Base-by-base conservation (phyloP, 1,140 invertebrate genomes). In the Antheraea pernyi region DNA sequence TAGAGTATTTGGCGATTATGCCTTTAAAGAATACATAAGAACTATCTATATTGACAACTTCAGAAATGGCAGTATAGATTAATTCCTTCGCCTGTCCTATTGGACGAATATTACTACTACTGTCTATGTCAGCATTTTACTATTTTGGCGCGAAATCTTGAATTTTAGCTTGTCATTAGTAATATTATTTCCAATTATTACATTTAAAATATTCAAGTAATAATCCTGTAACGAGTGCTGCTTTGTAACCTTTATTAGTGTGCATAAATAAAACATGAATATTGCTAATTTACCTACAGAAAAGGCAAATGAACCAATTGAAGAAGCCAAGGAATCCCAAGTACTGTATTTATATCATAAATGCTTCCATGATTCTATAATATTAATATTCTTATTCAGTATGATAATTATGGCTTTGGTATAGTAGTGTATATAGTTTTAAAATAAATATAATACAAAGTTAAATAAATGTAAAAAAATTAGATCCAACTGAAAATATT, bases 311-410 rank as follows among this genome's bases (percentile, higher is more conserved):
- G 83, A 85, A 75, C 85, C 86, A 8, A 59, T 62, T 19, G 85
- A 90, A 79, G 83, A 78, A 79, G 88, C 85, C 30, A 71, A 60
- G 46, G 82, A 83, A 62, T 79, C 80, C 13, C 58, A 42, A 63
- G 86, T 89, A 81, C 79, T 66, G 19, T 59, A 59, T 58, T 11
- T 53, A n/a, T 16, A 48, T 10, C 11, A 48, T 48, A 13, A 11
- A 48, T 48, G 7, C 46, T 3, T 13, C 13, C 7, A 3, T 48
- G 3, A 3, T 48, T 48, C 46, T 48, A 48, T 9, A 48, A 39
- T 39, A 39, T 39, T 5, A 39, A 5, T 39, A 6, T 6, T 39
- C 5, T 39, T 6, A 39, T 9, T 39, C 5, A 39, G 37, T 39
- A 39, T 39, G 37, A 39, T 39, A 39, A 39, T 39, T 39, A 42